Evolutionary conservation across 2,113 vertebrate genomes (phyloP).

Genomic region (Rhinogobius similis): DNA sequence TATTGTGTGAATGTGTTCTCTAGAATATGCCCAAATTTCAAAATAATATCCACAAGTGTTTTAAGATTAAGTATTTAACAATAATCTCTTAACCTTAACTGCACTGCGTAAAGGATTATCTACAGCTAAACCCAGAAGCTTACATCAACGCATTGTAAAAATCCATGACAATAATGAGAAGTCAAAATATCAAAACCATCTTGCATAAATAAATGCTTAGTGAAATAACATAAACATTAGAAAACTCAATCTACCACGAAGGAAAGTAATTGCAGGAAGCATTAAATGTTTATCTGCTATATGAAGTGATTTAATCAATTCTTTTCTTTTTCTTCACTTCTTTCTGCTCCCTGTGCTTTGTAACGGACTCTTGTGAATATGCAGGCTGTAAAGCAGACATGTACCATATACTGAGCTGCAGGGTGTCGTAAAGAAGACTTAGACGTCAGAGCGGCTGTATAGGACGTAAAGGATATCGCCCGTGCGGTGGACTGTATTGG

Average conservation of each 20-base stretch:
- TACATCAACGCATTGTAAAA: too few relatives aligned
- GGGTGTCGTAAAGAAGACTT: conserved; percentile 44
- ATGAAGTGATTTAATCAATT: not conserved
- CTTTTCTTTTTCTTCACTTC: not conserved
- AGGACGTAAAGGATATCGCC: conserved; percentile 39
- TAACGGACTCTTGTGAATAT: conserved; percentile 38
- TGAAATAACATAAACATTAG: too few relatives aligned
- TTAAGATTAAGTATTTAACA: too few relatives aligned
- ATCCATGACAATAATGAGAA: too few relatives aligned
- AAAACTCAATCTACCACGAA: not conserved
- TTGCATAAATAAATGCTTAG: too few relatives aligned
- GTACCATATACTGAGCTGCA: conserved; percentile 40
- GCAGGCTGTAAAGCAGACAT: conserved; percentile 44
- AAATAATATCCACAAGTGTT: too few relatives aligned
- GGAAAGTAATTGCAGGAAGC: not conserved
- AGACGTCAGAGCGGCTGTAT: conserved; percentile 44
- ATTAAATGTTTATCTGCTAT: not conserved
- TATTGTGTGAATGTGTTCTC: too few relatives aligned
- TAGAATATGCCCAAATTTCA: too few relatives aligned
- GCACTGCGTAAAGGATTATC: too few relatives aligned
- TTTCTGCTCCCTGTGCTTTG: conserved; percentile 3
- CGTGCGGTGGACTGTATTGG: conserved; percentile 44
- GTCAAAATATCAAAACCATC: too few relatives aligned
- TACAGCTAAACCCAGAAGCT: too few relatives aligned
- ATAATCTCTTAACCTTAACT: not conserved